Evolutionary conservation across 2,888 invertebrate species (phyloP), one percentile per base, ranked within the genome.

Genomic region (Resseliella maxima): DNA sequence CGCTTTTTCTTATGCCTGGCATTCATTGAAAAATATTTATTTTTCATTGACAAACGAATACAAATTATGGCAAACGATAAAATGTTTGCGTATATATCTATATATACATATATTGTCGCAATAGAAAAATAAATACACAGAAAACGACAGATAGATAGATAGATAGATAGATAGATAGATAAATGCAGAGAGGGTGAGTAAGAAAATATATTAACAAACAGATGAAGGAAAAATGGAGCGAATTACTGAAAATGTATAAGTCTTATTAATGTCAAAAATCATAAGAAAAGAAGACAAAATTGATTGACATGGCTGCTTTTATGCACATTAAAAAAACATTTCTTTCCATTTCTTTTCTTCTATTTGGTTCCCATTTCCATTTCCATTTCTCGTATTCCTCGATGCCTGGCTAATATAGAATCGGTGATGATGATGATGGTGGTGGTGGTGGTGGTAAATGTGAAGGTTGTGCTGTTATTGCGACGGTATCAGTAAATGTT

Each of bases 231-330:
- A 72, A 2, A n/a, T 3, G 31, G 31, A 15, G 72, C 72, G 72
- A 72, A 72, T 72, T 35, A 12, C 72, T 72, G 72, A 72, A 72
- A 72, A 72, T 72, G 31, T 72, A 72, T 72, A 72, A 72, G 72
- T 27, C 72, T 72, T 72, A 72, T 72, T 72, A 72, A 72, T 18
- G 72, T 72, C 72, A 72, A 72, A 72, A 72, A 72, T 72, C 72
- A 72, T 72, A 35, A 31, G 72, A 72, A 31, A 72, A 72, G 72
- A 72, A 72, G 72, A 72, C 72, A 72, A 72, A 72, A 72, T 72
- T 72, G 72, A 72, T 72, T 72, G 72, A 72, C 72, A 72, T 72
- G 27, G 31, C 72, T 72, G 72, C 72, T 72, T 31, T 72, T 72
- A 72, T 72, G 72, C 31, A 72, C 31, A 72, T 72, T 72, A 72